Conservation (phyloP, 2,797 vertebrate species). For the Chrosomus eos region DNA sequence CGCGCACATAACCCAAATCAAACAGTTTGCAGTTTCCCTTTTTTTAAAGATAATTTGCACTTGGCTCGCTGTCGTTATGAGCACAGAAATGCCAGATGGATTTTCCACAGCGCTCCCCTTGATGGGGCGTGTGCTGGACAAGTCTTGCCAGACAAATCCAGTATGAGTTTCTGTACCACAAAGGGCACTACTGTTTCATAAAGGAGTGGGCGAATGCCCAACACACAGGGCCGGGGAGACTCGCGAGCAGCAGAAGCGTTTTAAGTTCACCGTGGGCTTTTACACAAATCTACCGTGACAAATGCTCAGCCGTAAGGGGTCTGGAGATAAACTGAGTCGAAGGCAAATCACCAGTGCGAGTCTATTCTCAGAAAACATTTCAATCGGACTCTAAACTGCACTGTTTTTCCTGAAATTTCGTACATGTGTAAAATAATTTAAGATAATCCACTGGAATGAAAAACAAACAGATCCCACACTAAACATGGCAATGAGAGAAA, state of each 20-base stretch:
- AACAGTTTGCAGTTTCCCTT: constrained; percentile 53
- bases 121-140: constrained; percentile 70
- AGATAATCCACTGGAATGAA: constrained; percentile 43
- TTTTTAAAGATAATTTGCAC: constrained; percentile 61
- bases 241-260: constrained; percentile 39
- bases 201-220: constrained; percentile 47
- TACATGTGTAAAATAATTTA: constrained; percentile 39
- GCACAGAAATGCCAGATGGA: constrained; percentile 72
- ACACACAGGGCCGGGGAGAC: constrained; percentile 50
- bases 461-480: constrained; percentile 29
- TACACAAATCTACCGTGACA: constrained; percentile 50
- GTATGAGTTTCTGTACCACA: constrained; percentile 62
- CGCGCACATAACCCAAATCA: constrained; percentile 54
- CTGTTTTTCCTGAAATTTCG: constrained; percentile 4
- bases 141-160: constrained; percentile 63
- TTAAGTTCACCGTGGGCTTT: constrained; percentile 47
- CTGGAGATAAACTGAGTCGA: constrained; percentile 41
- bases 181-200: constrained; percentile 65
- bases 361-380: constrained; percentile 27
- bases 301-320: constrained; percentile 30
- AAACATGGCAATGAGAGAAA: constrained; percentile 1
- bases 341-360: constrained; percentile 35
- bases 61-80: constrained; percentile 61
- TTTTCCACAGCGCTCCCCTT: constrained; percentile 77
- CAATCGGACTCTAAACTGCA: neutral